Conservation (phyloP, 35 echinoderm and acorn worm genomes). For the Heliocidaris tuberculata region DNA sequence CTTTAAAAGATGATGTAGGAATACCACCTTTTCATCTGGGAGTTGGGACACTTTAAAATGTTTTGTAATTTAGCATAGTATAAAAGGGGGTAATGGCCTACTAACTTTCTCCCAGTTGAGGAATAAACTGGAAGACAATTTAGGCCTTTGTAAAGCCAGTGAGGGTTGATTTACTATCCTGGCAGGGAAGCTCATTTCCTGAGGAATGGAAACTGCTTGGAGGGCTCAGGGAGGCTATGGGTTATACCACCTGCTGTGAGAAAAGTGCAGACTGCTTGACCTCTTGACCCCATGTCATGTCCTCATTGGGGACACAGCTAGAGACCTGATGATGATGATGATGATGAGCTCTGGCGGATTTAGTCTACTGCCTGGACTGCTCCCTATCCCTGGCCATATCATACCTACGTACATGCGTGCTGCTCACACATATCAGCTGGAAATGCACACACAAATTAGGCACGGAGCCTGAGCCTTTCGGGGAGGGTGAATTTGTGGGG, state of each 20-base stretch:
- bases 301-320: not conserved
- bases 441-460: too few species aligned
- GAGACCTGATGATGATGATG: not conserved
- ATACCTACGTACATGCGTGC: too few species aligned
- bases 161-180: too few species aligned
- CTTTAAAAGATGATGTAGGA: too few species aligned
- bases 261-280: slow-evolving; percentile 5
- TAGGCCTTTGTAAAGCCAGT: not conserved
- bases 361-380: too few species aligned
- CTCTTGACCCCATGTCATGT: not conserved
- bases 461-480: too few species aligned
- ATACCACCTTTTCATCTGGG: too few species aligned
- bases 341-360: not conserved
- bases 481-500: too few species aligned
- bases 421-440: too few species aligned
- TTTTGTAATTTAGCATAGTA: not conserved
- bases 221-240: not conserved
- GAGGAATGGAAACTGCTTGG: slow-evolving; percentile 1
- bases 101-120: not conserved
- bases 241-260: slow-evolving; percentile 24
- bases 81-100: not conserved
- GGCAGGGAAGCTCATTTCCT: not conserved
- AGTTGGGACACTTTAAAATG: too few species aligned
- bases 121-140: not conserved
- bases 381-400: too few species aligned